A percentile compares a stretch with the other conserved stretches of the same genome.
These are phyloP conservation scores for Synodontis membranacea DNA, from an alignment of 2,113 vertebrate species.

Conservation along the genomic window DNA sequence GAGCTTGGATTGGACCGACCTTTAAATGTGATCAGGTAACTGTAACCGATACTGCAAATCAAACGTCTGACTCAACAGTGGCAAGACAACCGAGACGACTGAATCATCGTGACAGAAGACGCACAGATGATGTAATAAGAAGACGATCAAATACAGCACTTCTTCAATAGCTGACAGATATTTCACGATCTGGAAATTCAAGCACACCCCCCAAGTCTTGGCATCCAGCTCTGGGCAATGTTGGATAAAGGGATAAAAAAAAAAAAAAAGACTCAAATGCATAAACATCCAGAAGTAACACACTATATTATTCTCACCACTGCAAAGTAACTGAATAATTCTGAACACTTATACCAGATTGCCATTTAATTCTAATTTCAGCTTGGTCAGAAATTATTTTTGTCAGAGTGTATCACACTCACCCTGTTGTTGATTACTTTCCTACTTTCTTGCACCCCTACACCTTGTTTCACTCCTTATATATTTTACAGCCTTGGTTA, in stretches of 20 bases:
- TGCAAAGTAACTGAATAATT: background rate
- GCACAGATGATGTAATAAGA: background rate
- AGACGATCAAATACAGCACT: background rate
- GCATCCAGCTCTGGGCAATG: background rate
- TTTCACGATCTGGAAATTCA: background rate
- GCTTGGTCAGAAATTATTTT: background rate
- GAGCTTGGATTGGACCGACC: slow-evolving; percentile 9
- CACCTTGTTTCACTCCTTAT: background rate
- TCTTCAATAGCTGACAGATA: background rate
- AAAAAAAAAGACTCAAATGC: background rate
- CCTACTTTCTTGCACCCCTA: background rate
- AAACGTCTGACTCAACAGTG: background rate
- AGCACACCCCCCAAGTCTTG: background rate
- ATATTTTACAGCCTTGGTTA: background rate
- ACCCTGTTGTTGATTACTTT: background rate
- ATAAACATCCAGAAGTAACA: background rate
- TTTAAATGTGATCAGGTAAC: slow-evolving; percentile 43
- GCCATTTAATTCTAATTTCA: background rate
- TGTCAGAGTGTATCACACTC: background rate
- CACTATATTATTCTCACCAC: too few species aligned
- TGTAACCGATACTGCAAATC: slow-evolving; percentile 9
- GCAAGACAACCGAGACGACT: background rate
- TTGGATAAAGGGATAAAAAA: background rate
- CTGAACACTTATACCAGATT: background rate
- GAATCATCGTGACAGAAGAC: background rate